Percentiles rank a stretch among this genome's conserved stretches.
Evolutionary conservation across 2,113 vertebrate species (phyloP).

Genomic region (Strigops habroptila): DNA sequence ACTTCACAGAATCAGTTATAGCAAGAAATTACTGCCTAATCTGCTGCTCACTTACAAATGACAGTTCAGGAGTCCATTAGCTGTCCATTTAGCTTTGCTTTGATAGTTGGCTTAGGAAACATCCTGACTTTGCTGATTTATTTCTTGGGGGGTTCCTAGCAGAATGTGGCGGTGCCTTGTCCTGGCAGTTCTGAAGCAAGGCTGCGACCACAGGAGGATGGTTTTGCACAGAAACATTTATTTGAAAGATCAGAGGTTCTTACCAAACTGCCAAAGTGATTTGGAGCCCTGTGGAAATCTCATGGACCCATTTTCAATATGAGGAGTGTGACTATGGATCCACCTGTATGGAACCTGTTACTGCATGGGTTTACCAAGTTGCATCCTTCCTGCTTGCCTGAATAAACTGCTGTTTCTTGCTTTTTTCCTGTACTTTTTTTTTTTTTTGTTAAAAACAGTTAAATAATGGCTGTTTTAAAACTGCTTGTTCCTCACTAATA

Average conservation of each 20-base stretch:
- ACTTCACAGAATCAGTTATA: background rate
- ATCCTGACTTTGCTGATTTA: background rate
- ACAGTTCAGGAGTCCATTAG: background rate
- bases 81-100: conserved; percentile 9
- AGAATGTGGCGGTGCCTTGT: background rate
- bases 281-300: background rate
- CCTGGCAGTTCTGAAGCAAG: background rate
- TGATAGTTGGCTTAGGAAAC: background rate
- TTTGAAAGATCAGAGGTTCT: background rate
- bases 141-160: background rate
- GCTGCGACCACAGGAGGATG: background rate
- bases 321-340: background rate
- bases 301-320: background rate
- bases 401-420: background rate
- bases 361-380: background rate
- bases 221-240: background rate
- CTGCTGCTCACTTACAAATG: background rate
- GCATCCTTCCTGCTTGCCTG: background rate
- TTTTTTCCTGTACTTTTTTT: background rate
- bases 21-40: background rate
- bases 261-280: background rate
- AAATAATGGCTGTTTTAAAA: background rate
- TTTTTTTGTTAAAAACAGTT: background rate
- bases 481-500: background rate
- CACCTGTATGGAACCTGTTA: fast-evolving